Evolutionary conservation across 2,113 vertebrate species (phyloP), one percentile per base, ranked within the genome.

Genomic region (Felis chaus): DNA sequence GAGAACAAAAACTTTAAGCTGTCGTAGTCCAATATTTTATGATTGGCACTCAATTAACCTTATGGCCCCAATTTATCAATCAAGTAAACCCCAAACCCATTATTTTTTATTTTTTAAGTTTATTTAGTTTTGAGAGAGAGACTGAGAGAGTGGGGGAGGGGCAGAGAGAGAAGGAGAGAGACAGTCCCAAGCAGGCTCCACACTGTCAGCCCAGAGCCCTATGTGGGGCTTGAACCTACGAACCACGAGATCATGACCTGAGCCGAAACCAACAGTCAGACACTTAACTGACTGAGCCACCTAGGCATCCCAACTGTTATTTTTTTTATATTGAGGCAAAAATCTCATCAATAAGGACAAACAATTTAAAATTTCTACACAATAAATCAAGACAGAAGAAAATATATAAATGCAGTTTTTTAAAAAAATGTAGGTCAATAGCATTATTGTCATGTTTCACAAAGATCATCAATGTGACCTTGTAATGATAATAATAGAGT

Each of bases 11-110:
- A 97, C 9, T 97, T 96, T 90, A 84, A 71, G 55, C 85, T 93
- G 97, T 96, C 94, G 65, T 79, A 94, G 92, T 94, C 45, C 50
- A 81, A 74, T 90, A 76, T 86, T 95, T 96, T 97, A 97, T 95
- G 96, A 95, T 53, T 96, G 97, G 95, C 92, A 97, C 92, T 98
- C 98, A 97, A 98, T 98, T 98, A 98, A 99, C 98, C 92, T 96
- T 97, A 86, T 96, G 95, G 69, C 79, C 85, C 50, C 78, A 91
- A 98, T 85, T 93, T 95, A 98, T 89, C 82, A 95, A 97, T 86
- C 69, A 97, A 85, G 45, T 89, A 85, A 98, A 95, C 88, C 96
- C 94, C 61, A 95, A 98, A 98, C 89, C 55, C 81, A 97, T 45
- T 89, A 90, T 89, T 96, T 92, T 96, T 95, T 61, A 96, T 97